Evolutionary conservation across 2,797 vertebrate genomes (phyloP).

Genomic region (Typhlichthys subterraneus): DNA sequence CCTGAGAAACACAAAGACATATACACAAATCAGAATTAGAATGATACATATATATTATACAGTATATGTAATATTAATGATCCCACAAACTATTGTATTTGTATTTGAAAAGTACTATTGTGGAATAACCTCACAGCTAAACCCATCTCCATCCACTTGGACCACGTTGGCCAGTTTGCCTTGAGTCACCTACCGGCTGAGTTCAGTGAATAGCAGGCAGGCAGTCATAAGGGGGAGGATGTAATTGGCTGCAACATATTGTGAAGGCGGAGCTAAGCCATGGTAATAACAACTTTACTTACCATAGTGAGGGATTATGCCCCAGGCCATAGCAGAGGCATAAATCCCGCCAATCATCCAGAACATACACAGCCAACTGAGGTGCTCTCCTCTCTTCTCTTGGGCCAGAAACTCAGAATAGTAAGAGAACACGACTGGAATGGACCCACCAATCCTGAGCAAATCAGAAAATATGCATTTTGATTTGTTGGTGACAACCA

Average conservation of each 20-base stretch:
- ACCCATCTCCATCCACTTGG: too few relatives aligned
- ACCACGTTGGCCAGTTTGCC: background rate
- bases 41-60: background rate
- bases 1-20: constrained; percentile 68
- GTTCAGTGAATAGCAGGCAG: background rate
- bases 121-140: too few relatives aligned
- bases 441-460: constrained; percentile 92
- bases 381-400: constrained; percentile 95
- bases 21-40: background rate
- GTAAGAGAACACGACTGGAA: constrained; percentile 97
- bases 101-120: too few relatives aligned
- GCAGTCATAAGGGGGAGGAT: too few relatives aligned
- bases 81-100: background rate
- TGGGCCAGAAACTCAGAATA: constrained; percentile 96
- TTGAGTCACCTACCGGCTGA: background rate
- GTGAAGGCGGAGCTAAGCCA: too few relatives aligned
- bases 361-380: constrained; percentile 99
- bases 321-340: constrained; percentile 97
- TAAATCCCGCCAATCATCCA: constrained; percentile 99
- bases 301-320: constrained; percentile 98
- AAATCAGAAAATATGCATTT: constrained; percentile 21
- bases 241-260: too few relatives aligned
- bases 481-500: too few relatives aligned
- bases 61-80: constrained; percentile 23
- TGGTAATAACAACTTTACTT: constrained; percentile 36